Evolutionary conservation across 2,113 vertebrate species (phyloP).

Genomic region (Heliornis fulica): DNA sequence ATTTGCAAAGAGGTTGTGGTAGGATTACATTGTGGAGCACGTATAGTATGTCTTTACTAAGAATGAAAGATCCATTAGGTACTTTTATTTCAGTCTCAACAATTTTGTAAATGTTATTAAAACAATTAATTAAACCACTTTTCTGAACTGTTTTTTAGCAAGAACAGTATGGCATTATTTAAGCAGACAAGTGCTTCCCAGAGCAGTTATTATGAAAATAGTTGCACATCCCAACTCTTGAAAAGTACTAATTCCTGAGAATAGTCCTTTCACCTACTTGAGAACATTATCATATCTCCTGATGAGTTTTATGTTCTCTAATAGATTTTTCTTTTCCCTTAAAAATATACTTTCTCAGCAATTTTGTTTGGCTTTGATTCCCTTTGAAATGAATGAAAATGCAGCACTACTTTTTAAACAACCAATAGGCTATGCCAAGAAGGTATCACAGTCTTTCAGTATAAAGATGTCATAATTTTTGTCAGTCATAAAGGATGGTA

Average conservation of each 20-base stretch:
- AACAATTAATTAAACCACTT: background rate
- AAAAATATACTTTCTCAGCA: background rate
- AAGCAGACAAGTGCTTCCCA: background rate
- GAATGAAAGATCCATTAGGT: background rate
- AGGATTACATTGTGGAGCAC: background rate
- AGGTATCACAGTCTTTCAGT: background rate
- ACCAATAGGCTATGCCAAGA: background rate
- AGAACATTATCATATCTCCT: background rate
- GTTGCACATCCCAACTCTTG: background rate
- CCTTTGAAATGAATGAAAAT: background rate
- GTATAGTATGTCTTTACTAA: background rate
- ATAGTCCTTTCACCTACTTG: background rate
- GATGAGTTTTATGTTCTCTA: background rate
- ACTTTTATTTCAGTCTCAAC: background rate
- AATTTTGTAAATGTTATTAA: background rate
- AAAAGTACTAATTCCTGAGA: background rate
- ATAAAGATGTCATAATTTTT: background rate
- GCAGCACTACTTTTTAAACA: background rate
- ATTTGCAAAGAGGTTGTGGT: background rate
- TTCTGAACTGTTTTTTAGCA: background rate
- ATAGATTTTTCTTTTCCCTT: background rate
- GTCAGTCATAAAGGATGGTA: background rate
- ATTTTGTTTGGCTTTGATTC: background rate
- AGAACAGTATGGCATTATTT: background rate
- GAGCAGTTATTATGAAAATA: background rate